phyloP scores from a whole-genome alignment of 2,888 invertebrate genomes.

The Crossocerus cetratus region DNA sequence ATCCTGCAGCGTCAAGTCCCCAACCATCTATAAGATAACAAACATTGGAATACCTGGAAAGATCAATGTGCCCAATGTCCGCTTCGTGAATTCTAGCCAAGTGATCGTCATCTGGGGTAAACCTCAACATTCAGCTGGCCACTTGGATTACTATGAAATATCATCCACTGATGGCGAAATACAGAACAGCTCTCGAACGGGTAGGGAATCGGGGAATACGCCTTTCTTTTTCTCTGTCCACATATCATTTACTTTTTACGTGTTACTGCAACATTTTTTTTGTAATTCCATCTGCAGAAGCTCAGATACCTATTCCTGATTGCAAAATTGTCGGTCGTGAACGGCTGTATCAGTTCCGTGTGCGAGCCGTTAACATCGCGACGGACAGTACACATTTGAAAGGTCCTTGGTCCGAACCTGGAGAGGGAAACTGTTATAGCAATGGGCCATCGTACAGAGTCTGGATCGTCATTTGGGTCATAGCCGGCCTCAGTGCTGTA shows the following conservation, averaged over 20 bases:
- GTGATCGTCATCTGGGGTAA: conserved; percentile 77
- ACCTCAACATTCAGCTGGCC: conserved; percentile 77
- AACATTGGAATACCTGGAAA: conserved; percentile 81
- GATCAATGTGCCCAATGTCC: conserved; percentile 74
- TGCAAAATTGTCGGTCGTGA: conserved; percentile 70
- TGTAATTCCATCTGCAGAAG: conserved; percentile 54
- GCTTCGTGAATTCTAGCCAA: conserved; percentile 77
- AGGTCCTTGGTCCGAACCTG: conserved; percentile 76
- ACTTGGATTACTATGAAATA: conserved; percentile 78
- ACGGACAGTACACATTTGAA: conserved; percentile 62
- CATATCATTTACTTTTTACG: conserved; percentile 5
- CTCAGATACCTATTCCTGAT: conserved; percentile 71
- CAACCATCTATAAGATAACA: conserved; percentile 79
- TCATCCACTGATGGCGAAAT: conserved; percentile 72
- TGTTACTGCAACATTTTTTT: background rate
- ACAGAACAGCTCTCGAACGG: conserved; percentile 64
- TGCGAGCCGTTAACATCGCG: conserved; percentile 75
- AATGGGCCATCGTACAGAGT: conserved; percentile 68
- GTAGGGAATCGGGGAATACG: conserved; percentile 41
- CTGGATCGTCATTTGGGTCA: conserved; percentile 68
- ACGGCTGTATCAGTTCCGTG: conserved; percentile 69
- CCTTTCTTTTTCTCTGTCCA: background rate
- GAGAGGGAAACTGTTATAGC: conserved; percentile 74
- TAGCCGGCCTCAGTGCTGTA: conserved; percentile 60
- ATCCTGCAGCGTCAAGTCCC: conserved; percentile 81